phyloP scores from a whole-genome alignment of 2,797 vertebrate species.

The Poecilia velifera region DNA sequence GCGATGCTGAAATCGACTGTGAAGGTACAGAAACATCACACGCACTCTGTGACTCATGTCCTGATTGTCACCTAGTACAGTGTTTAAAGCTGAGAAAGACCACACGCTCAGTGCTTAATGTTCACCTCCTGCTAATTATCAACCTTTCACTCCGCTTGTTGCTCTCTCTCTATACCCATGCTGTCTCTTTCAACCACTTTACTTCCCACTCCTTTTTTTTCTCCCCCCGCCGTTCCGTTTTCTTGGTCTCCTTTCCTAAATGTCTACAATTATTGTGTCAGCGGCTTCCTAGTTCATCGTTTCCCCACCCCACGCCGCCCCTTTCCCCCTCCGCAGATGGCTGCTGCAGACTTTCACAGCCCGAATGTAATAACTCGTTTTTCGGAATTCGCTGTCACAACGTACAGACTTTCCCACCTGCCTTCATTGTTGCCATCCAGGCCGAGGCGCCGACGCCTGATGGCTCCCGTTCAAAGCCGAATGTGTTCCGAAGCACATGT shows the following conservation, averaged over 20 bases:
- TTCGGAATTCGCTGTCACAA: conserved; percentile 18
- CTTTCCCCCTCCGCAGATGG: conserved; percentile 44
- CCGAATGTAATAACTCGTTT: conserved; percentile 42
- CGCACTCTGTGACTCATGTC: conserved; percentile 25
- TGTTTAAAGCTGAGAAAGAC: conserved; percentile 36
- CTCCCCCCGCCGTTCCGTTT: conserved; percentile 11
- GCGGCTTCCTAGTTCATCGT: conserved; percentile 57
- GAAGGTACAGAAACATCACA: conserved; percentile 7
- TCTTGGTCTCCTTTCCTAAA: conserved; percentile 39
- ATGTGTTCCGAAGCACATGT: neutral
- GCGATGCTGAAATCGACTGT: no score
- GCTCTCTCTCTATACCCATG: conserved; percentile 24
- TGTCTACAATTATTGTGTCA: conserved; percentile 67
- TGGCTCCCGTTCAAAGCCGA: neutral
- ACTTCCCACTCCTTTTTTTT: conserved; percentile 39
- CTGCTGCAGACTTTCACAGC: conserved; percentile 44
- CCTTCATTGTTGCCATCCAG: conserved; percentile 32
- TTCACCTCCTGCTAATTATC: conserved; percentile 52
- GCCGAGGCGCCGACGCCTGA: neutral
- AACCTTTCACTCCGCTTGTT: conserved; percentile 51
- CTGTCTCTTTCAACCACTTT: conserved; percentile 41
- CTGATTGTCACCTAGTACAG: conserved; percentile 13
- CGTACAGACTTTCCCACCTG: conserved; percentile 32
- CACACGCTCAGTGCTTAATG: conserved; percentile 39
- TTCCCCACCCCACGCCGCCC: conserved; percentile 21